Base-by-base conservation (phyloP, 2,113 vertebrate species). In the Corydoras sp. region DNA sequence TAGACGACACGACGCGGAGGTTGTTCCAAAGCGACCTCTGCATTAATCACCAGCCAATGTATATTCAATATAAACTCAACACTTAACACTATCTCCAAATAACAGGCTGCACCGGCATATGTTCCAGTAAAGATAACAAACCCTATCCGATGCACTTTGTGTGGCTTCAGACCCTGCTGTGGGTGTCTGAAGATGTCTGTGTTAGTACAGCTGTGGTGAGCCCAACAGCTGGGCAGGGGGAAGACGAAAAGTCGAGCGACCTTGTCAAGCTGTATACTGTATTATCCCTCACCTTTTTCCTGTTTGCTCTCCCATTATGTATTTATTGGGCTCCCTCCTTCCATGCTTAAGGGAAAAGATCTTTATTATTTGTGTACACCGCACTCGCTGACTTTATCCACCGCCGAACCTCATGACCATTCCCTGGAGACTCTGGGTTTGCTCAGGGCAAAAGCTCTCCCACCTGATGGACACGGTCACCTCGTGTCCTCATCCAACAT, bases 181-280 rank as follows among this genome's bases (percentile, higher is more conserved):
- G 24, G 62, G 49, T 53, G 58, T 66, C 61, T 68, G 50, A 66
- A 58, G 50, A 51, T 58, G 35, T 69, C 65, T 74, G 9, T 88
- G 86, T 89, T 88, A 81, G 80, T 87, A 68, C 86, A 89, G 79
- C 63, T 78, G 79, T 69, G 75, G 72, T 82, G 79, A 82, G 60
- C 81, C 71, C 78, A 85, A 85, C 86, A 89, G 88, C 86, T 87
- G 87, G 84, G 85, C 73, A 77, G 80, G 84, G 72, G 77, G 79
- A 74, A 55, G 9, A 62, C 55, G 32, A 35, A 55, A 70, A 18
- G 54, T 24, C 53, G 50, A 62, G 18, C 62, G 59, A 15, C 65
- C 65, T 54, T 56, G 51, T 54, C 63, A 29, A 15, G 30, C 14
- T 59, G 14, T 13, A 56, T 13, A 56, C 50, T 62, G n/a, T 15